Conservation (phyloP, 2,888 invertebrate species). For the Lasioglossum vierecki region DNA sequence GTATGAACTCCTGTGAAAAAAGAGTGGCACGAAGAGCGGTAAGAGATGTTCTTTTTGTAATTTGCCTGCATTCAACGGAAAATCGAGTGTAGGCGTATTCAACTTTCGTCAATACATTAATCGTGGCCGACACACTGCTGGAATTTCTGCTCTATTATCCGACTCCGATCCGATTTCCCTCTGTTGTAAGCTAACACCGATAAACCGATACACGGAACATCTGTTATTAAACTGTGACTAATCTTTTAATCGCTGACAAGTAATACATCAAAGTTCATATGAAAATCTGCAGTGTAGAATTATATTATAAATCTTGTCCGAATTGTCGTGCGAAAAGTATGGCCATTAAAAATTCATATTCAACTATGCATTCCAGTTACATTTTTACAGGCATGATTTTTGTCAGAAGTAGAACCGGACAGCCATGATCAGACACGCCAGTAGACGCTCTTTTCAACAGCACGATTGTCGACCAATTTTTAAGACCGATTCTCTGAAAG, state of each 20-base stretch:
- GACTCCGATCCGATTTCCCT: background rate
- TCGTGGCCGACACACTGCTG: background rate
- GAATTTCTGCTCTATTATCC: constrained; percentile 10
- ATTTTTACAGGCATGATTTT: background rate
- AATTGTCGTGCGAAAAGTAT: background rate
- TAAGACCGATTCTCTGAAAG: background rate
- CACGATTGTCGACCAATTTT: background rate
- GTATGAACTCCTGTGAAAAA: background rate
- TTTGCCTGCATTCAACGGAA: constrained; percentile 26
- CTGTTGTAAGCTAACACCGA: background rate
- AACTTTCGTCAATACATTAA: constrained; percentile 30
- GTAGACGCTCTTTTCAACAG: background rate
- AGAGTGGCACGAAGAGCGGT: background rate
- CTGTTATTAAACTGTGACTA: background rate
- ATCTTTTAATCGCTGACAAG: background rate
- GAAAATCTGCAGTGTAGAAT: background rate
- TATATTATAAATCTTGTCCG: background rate
- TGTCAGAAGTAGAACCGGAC: background rate
- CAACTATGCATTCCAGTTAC: background rate
- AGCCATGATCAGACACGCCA: background rate
- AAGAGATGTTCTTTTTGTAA: constrained; percentile 11
- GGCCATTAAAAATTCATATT: background rate
- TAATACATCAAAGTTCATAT: background rate
- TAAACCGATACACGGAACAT: background rate
- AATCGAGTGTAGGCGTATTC: constrained; percentile 29